These are phyloP conservation scores for Coelopa frigida DNA, from an alignment of 1,140 invertebrate genomes.

Conservation along the genomic window DNA sequence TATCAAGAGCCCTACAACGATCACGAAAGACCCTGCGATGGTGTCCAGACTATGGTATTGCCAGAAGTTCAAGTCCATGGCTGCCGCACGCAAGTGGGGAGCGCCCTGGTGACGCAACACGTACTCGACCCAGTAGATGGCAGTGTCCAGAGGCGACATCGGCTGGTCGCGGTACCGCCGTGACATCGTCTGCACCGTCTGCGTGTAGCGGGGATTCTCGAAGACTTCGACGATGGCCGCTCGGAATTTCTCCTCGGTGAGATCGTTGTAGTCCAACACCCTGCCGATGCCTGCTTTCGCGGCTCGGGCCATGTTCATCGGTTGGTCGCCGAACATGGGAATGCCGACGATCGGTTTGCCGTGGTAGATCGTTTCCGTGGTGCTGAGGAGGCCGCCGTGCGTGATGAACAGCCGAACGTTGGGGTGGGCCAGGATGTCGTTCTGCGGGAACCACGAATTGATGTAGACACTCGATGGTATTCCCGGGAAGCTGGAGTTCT, in stretches of 20 bases:
- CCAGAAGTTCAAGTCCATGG: conserved; percentile 25
- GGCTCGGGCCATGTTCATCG: conserved; percentile 48
- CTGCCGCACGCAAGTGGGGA: conserved; percentile 22
- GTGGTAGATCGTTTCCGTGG: conserved; percentile 62
- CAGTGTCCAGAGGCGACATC: conserved; percentile 53
- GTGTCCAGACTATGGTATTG: conserved; percentile 53
- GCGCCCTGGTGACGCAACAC: conserved; percentile 49
- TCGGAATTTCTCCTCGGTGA: conserved; percentile 36
- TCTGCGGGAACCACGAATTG: conserved; percentile 63
- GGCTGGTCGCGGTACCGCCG: conserved; percentile 53
- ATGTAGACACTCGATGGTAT: conserved; percentile 56
- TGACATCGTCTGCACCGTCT: conserved; percentile 48
- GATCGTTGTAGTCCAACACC: conserved; percentile 34
- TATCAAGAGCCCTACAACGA: no score
- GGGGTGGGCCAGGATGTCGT: conserved; percentile 60
- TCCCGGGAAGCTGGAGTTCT: conserved; percentile 49
- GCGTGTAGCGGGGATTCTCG: conserved; percentile 31
- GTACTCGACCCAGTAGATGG: conserved; percentile 65
- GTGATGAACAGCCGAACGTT: conserved; percentile 64
- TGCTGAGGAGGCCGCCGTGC: conserved; percentile 62
- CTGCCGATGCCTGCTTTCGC: conserved; percentile 45
- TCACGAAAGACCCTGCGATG: no score
- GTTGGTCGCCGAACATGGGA: conserved; percentile 59
- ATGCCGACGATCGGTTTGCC: conserved; percentile 64
- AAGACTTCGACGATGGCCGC: conserved; percentile 36